Evolutionary conservation across 2,888 invertebrate genomes (phyloP).

Genomic region (Drosophila leonis): DNA sequence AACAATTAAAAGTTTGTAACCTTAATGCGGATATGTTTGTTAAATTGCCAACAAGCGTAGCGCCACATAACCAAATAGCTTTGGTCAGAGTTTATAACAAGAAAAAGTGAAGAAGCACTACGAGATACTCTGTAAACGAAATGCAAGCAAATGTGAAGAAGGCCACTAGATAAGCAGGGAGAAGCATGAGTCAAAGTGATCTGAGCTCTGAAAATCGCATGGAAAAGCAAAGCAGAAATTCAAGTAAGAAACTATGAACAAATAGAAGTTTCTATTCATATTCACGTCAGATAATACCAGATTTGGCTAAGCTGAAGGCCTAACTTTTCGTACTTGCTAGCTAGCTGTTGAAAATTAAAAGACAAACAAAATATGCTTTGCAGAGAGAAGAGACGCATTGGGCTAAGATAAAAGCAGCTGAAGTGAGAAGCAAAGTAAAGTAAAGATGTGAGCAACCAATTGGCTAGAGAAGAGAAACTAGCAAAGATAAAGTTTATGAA

Average conservation of each 20-base stretch:
- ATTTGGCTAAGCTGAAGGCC: too few species aligned
- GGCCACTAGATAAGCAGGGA: not conserved
- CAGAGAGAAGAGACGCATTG: too few species aligned
- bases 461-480: not conserved
- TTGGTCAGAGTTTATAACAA: constrained; percentile 1
- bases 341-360: too few species aligned
- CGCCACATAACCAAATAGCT: constrained; percentile 27
- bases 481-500: too few species aligned
- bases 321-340: too few species aligned
- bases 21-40: constrained; percentile 83
- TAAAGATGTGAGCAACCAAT: not conserved
- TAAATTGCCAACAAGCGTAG: constrained; percentile 71
- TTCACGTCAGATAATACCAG: not conserved
- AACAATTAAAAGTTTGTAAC: constrained; percentile 82
- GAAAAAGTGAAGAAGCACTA: not conserved
- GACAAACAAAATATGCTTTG: too few species aligned
- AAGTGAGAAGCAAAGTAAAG: not conserved
- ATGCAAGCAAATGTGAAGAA: too few species aligned
- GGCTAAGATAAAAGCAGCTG: not conserved
- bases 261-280: not conserved
- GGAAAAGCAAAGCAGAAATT: not conserved
- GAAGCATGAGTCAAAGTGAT: not conserved
- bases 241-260: too few species aligned
- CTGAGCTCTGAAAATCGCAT: not conserved
- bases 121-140: constrained; percentile 3